Evolutionary conservation across 2,113 vertebrate species (phyloP), one percentile per base, ranked within the genome.

Genomic region (Uria lomvia): DNA sequence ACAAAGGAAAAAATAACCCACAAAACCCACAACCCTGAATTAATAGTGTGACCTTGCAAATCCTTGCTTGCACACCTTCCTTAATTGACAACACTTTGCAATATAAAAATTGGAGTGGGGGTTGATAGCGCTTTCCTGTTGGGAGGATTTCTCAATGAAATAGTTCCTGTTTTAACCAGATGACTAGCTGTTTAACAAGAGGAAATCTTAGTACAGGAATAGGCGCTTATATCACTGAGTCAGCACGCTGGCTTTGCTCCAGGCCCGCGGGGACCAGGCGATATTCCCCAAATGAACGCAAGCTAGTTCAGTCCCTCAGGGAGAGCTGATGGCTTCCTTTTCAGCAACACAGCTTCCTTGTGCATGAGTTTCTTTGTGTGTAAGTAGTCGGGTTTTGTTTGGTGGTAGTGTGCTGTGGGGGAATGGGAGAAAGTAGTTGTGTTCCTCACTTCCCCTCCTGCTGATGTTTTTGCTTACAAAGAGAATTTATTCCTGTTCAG

Each of bases 391-490:
- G 0, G 10, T 58, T 91, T 82, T 75, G 60, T 63, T 92, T 76
- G 55, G 13, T 66, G 68, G 55, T 22, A 40, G 40, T 21, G 36
- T 45, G 45, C 45, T 45, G 45, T 45, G 45, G 36, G 5, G 26
- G 58, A 82, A 82, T 1, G 3, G 36, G 68, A 84, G 90, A 78
- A 86, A 91, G 68, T 49, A 79, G 43, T 63, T 56, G 62, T 43
- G 36, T 65, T 82, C 40, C 30, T 88, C 1, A 2, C 34, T 95
- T 86, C 58, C 49, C 45, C 16, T 79, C 70, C 71, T 50, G 53
- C 66, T 90, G 62, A 17, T 90, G 45, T 43, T 93, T 94, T 93
- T 93, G 78, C 75, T 63, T 88, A 60, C 86, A 76, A 85, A 90
- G 88, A 76, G 55, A 77, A 81, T 91, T 66, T 91, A 77, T 94